phyloP scores from a whole-genome alignment of 2,797 vertebrate genomes.

The Paedocypris micromegethes region DNA sequence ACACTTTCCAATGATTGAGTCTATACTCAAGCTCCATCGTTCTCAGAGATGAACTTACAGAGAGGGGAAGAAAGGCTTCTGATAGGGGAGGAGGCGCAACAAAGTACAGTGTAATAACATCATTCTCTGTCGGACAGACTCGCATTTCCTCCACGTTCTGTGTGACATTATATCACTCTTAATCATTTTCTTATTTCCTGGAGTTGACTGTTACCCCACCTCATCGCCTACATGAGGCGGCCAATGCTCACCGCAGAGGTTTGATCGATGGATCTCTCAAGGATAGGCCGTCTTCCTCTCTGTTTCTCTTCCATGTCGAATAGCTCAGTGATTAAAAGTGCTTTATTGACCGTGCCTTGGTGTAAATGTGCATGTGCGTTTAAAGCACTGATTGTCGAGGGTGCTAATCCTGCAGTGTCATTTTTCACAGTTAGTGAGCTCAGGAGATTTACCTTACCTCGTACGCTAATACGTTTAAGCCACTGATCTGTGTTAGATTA shows the following conservation, averaged over 20 bases:
- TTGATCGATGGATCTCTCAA: constrained; percentile 55
- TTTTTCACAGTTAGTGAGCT: constrained; percentile 38
- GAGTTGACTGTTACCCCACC: constrained; percentile 54
- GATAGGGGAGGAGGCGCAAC: constrained; percentile 3
- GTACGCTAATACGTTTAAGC: constrained; percentile 35
- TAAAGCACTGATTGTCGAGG: constrained; percentile 24
- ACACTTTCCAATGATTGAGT: constrained; percentile 26
- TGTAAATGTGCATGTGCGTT: constrained; percentile 26
- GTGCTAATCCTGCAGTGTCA: constrained; percentile 14
- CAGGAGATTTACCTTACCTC: constrained; percentile 42
- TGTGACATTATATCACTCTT: constrained; percentile 64
- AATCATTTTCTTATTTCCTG: constrained; percentile 71
- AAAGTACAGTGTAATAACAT: constrained; percentile 49
- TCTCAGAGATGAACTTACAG: constrained; percentile 26
- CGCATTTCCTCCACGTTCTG: constrained; percentile 49
- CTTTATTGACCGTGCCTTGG: constrained; percentile 35
- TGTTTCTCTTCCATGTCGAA: neutral
- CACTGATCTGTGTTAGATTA: constrained; percentile 39
- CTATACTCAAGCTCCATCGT: constrained; percentile 19
- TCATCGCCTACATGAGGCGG: constrained; percentile 43
- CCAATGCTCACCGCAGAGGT: constrained; percentile 15
- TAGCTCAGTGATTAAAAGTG: constrained; percentile 28
- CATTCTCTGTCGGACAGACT: constrained; percentile 58
- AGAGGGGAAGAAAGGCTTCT: constrained; percentile 8
- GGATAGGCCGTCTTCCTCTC: neutral